Evolutionary conservation across 2,797 vertebrate species (phyloP), one percentile per base, ranked within the genome.

Genomic region (Argentina silus): DNA sequence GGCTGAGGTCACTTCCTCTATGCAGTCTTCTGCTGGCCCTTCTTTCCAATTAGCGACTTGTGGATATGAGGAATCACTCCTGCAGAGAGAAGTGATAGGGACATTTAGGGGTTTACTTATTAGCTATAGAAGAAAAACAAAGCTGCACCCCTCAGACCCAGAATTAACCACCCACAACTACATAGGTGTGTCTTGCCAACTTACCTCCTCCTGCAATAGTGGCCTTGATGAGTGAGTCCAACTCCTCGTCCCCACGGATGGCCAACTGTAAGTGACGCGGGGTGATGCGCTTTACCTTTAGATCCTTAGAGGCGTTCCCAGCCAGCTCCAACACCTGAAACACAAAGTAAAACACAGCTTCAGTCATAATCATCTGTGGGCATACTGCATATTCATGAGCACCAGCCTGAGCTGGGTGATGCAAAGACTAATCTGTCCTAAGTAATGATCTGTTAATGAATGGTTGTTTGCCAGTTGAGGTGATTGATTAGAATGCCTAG

Each of bases 11-110:
- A 67, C 47, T 72, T 68, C 50, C 27, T 91, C 91, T 97, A 99
- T 17, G 94, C 97, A 36, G 97, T 98, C 88, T 98, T 98, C 92
- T 99, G 97, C 78, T 99, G 97, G 66, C 97, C 97, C 92, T 99
- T 98, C 95, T 98, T 99, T 65, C 97, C 97, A 48, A 98, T 99
- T 87, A 98, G 95, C 83, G 98, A 98, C 92, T 99, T 98, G 91
- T 99, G 98, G 93, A 99, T 99, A 88, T 98, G 97, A 59, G 97
- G 98, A 86, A 98, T 99, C 79, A 98, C 97, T 88, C 97, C 96
- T 99, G 87, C 15, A 17, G 0, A 69, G 83, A 81, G 17, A 78
- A 59, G 42, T 81, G 9, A 53, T 55, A 3, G 21, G 8, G 12
- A 61, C 1, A 27, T 61, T 36, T 2, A 0, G 42, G 2, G 23